Conservation (phyloP, 2,797 vertebrate species). For the Stomatorhinus walkeri region DNA sequence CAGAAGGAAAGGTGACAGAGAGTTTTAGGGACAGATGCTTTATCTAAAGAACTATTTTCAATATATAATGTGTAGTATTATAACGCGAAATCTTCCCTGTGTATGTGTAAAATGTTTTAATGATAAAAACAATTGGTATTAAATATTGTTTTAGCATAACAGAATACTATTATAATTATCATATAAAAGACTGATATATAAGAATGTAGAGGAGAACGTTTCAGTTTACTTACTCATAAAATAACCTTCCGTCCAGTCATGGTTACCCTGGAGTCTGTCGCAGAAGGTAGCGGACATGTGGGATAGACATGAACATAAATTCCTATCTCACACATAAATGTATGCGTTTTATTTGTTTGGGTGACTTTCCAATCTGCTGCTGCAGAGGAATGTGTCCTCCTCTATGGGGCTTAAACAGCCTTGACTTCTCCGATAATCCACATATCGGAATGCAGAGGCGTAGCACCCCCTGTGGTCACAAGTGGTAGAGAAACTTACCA, state of each 20-base stretch:
- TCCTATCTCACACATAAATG: not conserved
- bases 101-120: not conserved
- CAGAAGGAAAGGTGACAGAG: not conserved
- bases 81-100: not conserved
- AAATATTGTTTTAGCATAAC: not conserved
- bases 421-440: not conserved
- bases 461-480: not conserved
- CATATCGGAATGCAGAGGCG: not conserved
- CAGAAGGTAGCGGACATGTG: not conserved
- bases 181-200: not conserved
- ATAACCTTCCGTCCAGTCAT: not conserved
- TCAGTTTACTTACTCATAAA: not conserved
- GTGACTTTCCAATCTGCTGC: not conserved
- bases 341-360: not conserved
- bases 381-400: not conserved
- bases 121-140: not conserved
- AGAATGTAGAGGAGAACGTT: not conserved
- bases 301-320: not conserved
- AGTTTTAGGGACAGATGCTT: not conserved
- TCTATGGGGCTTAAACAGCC: not conserved
- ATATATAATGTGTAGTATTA: not conserved
- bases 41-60: not conserved
- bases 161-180: not conserved
- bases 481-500: not conserved
- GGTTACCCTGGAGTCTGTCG: not conserved